Evolutionary conservation across 2,888 invertebrate genomes (phyloP), one percentile per base, ranked within the genome.

Genomic region (Drosophila hamatofila): DNA sequence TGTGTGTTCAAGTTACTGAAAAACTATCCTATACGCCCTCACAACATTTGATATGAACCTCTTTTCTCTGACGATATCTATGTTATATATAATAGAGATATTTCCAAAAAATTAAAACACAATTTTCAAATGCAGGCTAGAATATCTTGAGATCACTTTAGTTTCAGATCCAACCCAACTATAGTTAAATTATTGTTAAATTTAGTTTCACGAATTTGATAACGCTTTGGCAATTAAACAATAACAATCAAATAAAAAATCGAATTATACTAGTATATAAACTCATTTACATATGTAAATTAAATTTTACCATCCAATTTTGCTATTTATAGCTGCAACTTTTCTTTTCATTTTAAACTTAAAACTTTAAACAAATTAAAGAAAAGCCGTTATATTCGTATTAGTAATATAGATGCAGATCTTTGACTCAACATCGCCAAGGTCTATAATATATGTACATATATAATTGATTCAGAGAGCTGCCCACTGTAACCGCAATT

Each of bases 371-470:
- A n/a, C 37, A 33, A 30, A 30, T 16, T 54, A 37, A 25, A 54
- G 37, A 46, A 66, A 30, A 37, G 16, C 65, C 56, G 66, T 65
- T 66, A 48, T 11, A 5, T 49, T 8, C 48, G 27, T 16, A 30
- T 48, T 7, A 2, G 12, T 25, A n/a, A 39, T 55, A 5, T 8
- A 21, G 23, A 39, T 65, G n/a, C n/a, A 54, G 39, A 46, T 64
- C 54, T 37, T 27, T 25, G 52, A 18, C 3, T 42, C 12, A 21
- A 52, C 44, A 57, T 35, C 33, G 23, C 30, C 49, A 7, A 12
- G 48, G 58, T 12, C 11, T 18, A 14, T 55, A 54, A 66, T 48
- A 64, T 65, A 66, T 66, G 66, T 35, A 65, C 65, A 66, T 66
- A 41, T 27, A 35, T 66, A 66, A 66, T 55, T 54, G 39, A 33